Percentiles rank a stretch among this genome's conserved stretches.
Conservation (phyloP, 2,888 invertebrate genomes). For the Ariolimax columbianus region DNA sequence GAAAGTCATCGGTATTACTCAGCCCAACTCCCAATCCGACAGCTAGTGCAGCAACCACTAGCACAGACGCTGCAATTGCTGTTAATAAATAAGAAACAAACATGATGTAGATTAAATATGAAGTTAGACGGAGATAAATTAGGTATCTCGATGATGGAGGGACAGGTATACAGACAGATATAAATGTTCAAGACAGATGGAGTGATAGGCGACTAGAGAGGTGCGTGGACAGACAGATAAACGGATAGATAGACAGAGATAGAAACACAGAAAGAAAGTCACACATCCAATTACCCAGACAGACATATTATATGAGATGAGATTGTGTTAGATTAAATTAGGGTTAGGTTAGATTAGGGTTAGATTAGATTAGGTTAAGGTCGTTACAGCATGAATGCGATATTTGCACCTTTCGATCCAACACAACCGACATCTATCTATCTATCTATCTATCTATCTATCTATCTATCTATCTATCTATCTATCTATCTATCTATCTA, state of each 20-base stretch:
- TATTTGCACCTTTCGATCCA: no score
- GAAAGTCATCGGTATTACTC: conserved; percentile 74
- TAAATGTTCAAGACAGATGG: not conserved
- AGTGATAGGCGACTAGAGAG: not conserved
- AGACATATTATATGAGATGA: no score
- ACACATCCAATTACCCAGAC: no score
- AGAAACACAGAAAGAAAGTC: not conserved
- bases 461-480: no score
- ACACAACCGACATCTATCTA: not conserved
- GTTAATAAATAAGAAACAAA: not conserved
- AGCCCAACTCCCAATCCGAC: conserved; percentile 93
- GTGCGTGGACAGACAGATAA: not conserved
- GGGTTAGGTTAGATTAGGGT: no score
- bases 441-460: no score
- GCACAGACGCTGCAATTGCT: conserved; percentile 81
- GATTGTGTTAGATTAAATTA: no score
- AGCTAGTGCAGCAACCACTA: conserved; percentile 91
- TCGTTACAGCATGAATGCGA: no score
- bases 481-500: no score
- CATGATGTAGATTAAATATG: no score
- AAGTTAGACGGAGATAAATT: not conserved
- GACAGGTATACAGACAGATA: not conserved
- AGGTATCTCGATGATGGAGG: not conserved
- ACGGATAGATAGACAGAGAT: not conserved
- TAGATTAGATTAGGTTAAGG: no score